Evolutionary conservation across 1,140 invertebrate genomes (phyloP).

Genomic region (Microplitis mediator): DNA sequence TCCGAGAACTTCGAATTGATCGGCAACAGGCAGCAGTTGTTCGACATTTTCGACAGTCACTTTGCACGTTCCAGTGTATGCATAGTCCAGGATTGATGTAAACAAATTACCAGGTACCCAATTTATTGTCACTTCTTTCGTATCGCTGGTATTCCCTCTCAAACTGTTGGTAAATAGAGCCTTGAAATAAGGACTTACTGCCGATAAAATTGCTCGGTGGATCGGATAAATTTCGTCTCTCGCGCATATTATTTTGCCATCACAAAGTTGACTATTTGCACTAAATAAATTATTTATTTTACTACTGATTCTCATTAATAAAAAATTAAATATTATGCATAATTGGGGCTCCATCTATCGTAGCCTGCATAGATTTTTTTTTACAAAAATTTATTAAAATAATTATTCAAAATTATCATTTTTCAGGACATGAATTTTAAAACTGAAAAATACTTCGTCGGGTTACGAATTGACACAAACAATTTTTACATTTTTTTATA

Average conservation of each 20-base stretch:
- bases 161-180: slow-evolving; percentile 80
- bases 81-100: slow-evolving; percentile 76
- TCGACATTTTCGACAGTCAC: slow-evolving; percentile 78
- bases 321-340: too few species aligned
- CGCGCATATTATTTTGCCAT: slow-evolving; percentile 76
- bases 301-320: too few species aligned
- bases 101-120: slow-evolving; percentile 75
- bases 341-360: too few species aligned
- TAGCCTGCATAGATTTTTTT: too few species aligned
- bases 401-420: too few species aligned
- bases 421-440: too few species aligned
- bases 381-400: too few species aligned
- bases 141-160: slow-evolving; percentile 63
- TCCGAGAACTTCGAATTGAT: slow-evolving; percentile 80
- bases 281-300: slow-evolving; percentile 43
- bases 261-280: slow-evolving; percentile 77
- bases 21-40: slow-evolving; percentile 73
- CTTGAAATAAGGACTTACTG: slow-evolving; percentile 85
- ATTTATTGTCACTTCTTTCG: slow-evolving; percentile 72
- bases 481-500: too few species aligned
- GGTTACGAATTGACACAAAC: too few species aligned
- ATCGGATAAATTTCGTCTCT: slow-evolving; percentile 74
- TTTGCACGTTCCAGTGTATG: slow-evolving; percentile 76
- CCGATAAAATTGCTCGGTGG: slow-evolving; percentile 81
- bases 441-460: too few species aligned